These are phyloP conservation scores for Crambe crambe DNA, from an alignment of 37 sponge, comb jelly and placozoan genomes.

Conservation along the genomic window DNA sequence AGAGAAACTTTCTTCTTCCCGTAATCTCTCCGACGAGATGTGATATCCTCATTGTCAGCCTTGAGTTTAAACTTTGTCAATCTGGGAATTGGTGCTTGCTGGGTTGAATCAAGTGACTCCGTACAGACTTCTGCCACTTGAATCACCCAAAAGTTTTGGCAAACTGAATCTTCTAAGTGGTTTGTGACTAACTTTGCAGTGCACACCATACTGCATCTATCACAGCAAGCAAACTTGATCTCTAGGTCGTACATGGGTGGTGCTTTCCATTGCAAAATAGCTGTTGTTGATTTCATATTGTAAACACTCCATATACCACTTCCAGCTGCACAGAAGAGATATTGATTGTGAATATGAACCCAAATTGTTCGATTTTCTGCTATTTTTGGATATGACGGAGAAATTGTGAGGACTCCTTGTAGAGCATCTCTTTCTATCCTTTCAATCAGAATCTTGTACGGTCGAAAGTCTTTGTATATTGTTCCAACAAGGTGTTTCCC, in stretches of 20 bases:
- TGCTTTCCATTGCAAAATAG: conserved; percentile 2
- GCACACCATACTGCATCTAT: conserved; percentile 16
- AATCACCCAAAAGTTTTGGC: conserved; percentile 43
- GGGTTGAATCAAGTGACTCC: neutral
- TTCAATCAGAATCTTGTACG: conserved; percentile 14
- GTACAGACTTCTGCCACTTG: neutral
- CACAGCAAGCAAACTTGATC: conserved; percentile 29
- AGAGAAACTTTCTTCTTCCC: conserved; percentile 20
- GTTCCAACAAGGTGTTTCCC: conserved; percentile 20
- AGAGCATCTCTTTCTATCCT: neutral
- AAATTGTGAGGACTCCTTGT: neutral
- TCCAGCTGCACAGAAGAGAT: conserved; percentile 28
- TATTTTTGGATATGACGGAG: neutral
- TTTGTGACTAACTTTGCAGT: conserved; percentile 9
- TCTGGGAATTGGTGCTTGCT: neutral
- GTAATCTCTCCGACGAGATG: neutral
- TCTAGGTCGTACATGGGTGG: conserved; percentile 24
- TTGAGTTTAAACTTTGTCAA: conserved; percentile 15
- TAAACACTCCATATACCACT: conserved; percentile 50
- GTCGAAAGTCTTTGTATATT: conserved; percentile 45
- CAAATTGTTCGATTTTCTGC: conserved; percentile 34
- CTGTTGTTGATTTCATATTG: neutral
- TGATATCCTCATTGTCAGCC: neutral
- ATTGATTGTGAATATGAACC: neutral
- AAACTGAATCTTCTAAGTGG: neutral